Base-by-base conservation (phyloP, 2,113 vertebrate species). In the Tretioscincus oriximinensis region DNA sequence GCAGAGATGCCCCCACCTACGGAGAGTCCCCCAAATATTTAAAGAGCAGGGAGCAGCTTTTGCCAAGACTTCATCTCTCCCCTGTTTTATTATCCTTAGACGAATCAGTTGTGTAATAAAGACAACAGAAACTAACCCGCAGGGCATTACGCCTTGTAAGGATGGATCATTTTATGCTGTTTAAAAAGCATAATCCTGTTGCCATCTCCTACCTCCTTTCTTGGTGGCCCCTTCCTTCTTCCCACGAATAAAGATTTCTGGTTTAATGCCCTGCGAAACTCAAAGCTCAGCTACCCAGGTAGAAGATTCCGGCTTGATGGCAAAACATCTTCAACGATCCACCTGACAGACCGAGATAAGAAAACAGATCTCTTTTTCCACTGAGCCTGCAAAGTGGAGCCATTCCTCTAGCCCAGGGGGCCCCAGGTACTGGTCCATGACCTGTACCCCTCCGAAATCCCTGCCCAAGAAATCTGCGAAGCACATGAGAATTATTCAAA, bases 21-120 rank as follows among this genome's bases (percentile, higher is more conserved):
- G 31, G 12, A 28, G 64, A 28, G 26, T 28, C n/a, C 26, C 1
- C 2, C 26, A 16, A 28, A 66, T 47, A 49, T 21, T 28, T 1
- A n/a, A 49, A 73, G 61, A 26, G 8, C 41, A 24, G 64, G 35
- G 12, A 18, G 16, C 6, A 67, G 47, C 64, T 58, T 31, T 68
- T 9, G 11, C 29, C 41, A 41, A 74, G 63, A 22, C 63, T 18
- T 66, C n/a, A 68, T 74, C 47, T 54, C 63, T 22, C 68, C 1
- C 67, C 72, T 9, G 9, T 74, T 66, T 81, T 75, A 68, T 81
- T 68, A 75, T 81, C 72, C 64, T 81, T 60, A 22, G 72, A 58
- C 60, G 71, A 58, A 35, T 68, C 12, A 21, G 80, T 74, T 81
- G 67, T 1, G 21, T 45, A 81, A 81, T 47, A 20, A 41, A 66